A percentile compares a stretch with the other conserved stretches of the same genome.
These are phyloP conservation scores for Acomys russatus DNA, from an alignment of 2,797 vertebrate genomes.

Conservation along the genomic window DNA sequence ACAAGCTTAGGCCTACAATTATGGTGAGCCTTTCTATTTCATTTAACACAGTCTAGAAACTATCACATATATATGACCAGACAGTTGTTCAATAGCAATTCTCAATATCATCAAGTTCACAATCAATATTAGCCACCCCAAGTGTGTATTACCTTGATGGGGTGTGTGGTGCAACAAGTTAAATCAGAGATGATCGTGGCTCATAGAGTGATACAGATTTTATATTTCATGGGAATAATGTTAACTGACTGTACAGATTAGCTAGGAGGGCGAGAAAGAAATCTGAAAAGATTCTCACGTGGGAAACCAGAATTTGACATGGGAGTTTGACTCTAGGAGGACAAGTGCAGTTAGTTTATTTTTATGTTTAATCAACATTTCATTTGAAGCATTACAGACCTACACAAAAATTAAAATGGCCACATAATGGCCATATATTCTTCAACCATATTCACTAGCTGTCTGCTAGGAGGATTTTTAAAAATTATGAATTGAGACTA, in stretches of 20 bases:
- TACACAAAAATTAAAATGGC: not conserved
- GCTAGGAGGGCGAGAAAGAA: not conserved
- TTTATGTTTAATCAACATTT: not conserved
- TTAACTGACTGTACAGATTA: not conserved
- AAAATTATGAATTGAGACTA: not conserved
- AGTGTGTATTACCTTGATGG: not conserved
- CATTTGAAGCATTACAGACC: slow-evolving; percentile 28
- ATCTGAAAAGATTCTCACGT: not conserved
- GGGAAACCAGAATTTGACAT: slow-evolving; percentile 31
- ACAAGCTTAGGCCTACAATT: not conserved
- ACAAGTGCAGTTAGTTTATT: not conserved
- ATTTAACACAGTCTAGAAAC: not conserved
- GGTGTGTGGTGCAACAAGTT: not conserved
- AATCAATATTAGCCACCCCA: not conserved
- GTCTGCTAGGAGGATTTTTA: not conserved
- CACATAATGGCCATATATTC: not conserved
- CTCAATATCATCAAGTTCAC: not conserved
- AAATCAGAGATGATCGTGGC: not conserved
- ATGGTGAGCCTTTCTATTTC: not conserved
- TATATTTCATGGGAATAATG: not conserved
- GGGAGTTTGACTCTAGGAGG: not conserved
- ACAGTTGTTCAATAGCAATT: not conserved
- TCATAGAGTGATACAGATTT: not conserved
- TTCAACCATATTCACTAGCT: not conserved
- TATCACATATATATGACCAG: not conserved